Evolutionary conservation across 2,797 vertebrate species (phyloP), one percentile per base, ranked within the genome.

Genomic region (Fundulus diaphanus): DNA sequence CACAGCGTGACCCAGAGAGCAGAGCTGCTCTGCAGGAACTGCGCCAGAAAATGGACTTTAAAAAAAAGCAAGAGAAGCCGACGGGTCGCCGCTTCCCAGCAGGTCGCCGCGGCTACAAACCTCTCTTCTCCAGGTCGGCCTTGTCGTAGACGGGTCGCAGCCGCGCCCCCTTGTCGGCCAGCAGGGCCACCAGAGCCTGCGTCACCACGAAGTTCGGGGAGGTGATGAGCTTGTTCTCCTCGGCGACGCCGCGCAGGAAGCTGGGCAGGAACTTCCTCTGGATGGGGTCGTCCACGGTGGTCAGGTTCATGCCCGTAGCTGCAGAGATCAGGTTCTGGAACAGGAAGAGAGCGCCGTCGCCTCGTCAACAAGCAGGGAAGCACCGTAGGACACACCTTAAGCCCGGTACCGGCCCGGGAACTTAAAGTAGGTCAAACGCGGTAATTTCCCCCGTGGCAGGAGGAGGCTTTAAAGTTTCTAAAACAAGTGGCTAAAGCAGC

Each of bases 141-240:
- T 99, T 99, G 90, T 99, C 98, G 70, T 97, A 97, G 8, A 95
- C 95, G 16, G 97, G 96, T 77, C 97, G 94, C 59, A 99, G 93
- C 84, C 96, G 95, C 81, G 98, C 97, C 40, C 98, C 98, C 88
- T 99, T 99, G 79, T 99, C 98, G 0, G 98, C 98, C 79, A 99
- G 88, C 65, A 99, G 92, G 2, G 98, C 98, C 77, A 99, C 98
- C 77, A 99, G 95, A 0, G 98, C 98, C 91, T 99, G 98, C 5
- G 98, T 99, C 78, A 99, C 98, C 63, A 99, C 97, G 77, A 99
- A 99, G 93, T 99, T 99, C 0, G 98, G 98, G 0, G 98, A 99
- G 0, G 98, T 99, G 61, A 99, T 94, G 49, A 99, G 96, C 81
- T 99, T 99, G 93, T 97, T 99, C 88, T 99, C 98, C 93, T 99